Evolutionary conservation across 1,140 invertebrate species (phyloP).

Genomic region (Anadara kagoshimensis): DNA sequence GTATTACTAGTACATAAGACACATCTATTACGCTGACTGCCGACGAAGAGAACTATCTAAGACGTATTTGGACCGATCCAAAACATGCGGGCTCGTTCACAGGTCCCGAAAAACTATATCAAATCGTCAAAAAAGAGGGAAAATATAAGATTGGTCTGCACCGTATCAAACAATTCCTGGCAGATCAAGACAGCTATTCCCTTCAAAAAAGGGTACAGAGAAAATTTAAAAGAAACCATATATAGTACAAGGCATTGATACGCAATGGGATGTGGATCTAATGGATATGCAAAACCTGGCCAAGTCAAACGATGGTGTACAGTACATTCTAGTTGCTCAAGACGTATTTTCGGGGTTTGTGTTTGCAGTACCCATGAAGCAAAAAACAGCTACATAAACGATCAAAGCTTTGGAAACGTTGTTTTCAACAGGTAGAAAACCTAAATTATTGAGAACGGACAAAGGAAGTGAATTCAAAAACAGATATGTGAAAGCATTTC

Average conservation of each 20-base stretch:
- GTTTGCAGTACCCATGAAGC: conserved; percentile 23
- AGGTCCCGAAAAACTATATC: conserved; percentile 22
- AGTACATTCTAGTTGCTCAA: conserved; percentile 26
- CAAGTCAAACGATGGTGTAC: conserved; percentile 34
- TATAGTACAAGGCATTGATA: conserved; percentile 30
- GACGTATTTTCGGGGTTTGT: conserved; percentile 38
- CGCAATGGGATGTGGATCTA: conserved; percentile 30
- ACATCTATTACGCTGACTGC: too few relatives aligned
- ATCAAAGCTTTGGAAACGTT: conserved; percentile 11
- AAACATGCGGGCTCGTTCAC: conserved; percentile 18
- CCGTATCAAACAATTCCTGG: conserved; percentile 23
- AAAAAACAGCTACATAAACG: conserved; percentile 18
- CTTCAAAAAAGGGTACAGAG: conserved; percentile 21
- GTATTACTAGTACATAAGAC: too few relatives aligned
- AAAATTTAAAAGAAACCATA: conserved; percentile 16
- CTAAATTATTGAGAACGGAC: conserved; percentile 19
- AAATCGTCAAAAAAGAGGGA: conserved; percentile 28
- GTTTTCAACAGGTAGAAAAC: conserved; percentile 13
- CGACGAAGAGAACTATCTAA: conserved; percentile 12
- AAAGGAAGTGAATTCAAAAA: conserved; percentile 31
- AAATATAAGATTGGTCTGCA: conserved; percentile 20
- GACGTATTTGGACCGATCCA: conserved; percentile 20
- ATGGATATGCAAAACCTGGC: conserved; percentile 26
- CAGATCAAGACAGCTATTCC: conserved; percentile 18
- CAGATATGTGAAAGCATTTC: conserved; percentile 1